Percentiles rank a stretch among this genome's conserved stretches.
Evolutionary conservation across 2,113 vertebrate species (phyloP).

Genomic region (Plotosus lineatus): DNA sequence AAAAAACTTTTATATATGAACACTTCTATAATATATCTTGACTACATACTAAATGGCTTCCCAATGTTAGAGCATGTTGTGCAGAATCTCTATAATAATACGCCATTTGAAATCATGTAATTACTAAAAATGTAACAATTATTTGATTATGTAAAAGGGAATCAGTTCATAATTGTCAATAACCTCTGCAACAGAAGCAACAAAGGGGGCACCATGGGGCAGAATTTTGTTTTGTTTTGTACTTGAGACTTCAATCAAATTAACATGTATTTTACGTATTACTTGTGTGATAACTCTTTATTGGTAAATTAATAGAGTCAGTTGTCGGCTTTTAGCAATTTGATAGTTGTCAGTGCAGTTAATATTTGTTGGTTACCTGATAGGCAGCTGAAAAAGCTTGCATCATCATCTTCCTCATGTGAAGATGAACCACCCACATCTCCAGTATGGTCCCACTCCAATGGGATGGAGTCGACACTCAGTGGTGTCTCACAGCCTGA

Average conservation of each 20-base stretch:
- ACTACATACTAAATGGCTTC: not conserved
- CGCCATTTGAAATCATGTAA: not conserved
- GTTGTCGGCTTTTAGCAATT: not conserved
- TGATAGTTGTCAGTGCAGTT: not conserved
- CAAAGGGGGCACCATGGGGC: no score
- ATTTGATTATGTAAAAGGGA: no score
- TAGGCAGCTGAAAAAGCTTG: conserved; percentile 79
- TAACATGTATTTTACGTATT: not conserved
- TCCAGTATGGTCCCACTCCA: conserved; percentile 97
- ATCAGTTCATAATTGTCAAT: no score
- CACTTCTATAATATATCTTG: not conserved
- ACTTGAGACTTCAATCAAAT: no score
- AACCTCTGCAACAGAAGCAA: no score
- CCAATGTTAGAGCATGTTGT: not conserved
- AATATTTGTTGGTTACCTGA: conserved; percentile 76
- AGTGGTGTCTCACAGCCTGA: conserved; percentile 91
- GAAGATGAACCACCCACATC: conserved; percentile 91
- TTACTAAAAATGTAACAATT: no score
- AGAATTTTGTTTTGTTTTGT: no score
- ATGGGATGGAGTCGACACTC: conserved; percentile 91
- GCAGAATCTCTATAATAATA: not conserved
- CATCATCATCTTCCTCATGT: conserved; percentile 84
- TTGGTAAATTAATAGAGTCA: not conserved
- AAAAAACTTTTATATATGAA: not conserved
- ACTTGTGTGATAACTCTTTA: not conserved